Base-by-base conservation (phyloP, 1,140 invertebrate species). In the Drosophila kohkoa region DNA sequence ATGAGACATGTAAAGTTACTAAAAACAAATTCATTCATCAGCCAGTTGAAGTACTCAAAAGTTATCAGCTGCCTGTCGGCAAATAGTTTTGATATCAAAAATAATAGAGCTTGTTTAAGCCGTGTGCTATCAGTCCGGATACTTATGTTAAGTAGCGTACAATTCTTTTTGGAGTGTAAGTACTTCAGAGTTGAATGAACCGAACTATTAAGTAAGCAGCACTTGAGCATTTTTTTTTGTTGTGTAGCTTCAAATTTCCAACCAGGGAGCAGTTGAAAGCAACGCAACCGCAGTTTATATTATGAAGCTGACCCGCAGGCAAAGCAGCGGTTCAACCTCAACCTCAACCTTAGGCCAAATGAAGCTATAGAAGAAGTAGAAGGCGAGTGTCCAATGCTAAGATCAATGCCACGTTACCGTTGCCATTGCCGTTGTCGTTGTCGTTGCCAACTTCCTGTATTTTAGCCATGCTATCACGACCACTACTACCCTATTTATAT, bases 401-500 rank as follows among this genome's bases (percentile, higher is more conserved):
- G 85, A 88, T 88, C 85, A 88, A 88, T 88, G 85, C 85, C 85
- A 85, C 65, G 64, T 30, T 54, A 67, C 20, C 68, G 64, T 62
- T 78, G 41, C 41, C 41, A 13, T 13, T 43, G 41, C 41, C 41
- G 41, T 43, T 13, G 41, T 5, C 41, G 41, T 43, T 43, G 41
- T 43, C 67, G 63, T 64, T 77, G 82, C 79, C 71, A 82, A 87
- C 83, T 87, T 87, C 83, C 83, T 87, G 83, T 68, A 77, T 10
- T 51, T 73, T 25, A 41, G 25, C 28, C 11, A 58, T 45, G 16
- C 35, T 55, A 32, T 75, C 59, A 73, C 77, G 54, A 75, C 81
- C 38, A 83, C 82, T 88, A 88, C 82, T 87, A 87, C 83, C 83
- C 82, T 74, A 87, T 55, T 79, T 79, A 77, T 66, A 66, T 74